Evolutionary conservation across 2,888 invertebrate species (phyloP).

Genomic region (Trichogramma evanescens): DNA sequence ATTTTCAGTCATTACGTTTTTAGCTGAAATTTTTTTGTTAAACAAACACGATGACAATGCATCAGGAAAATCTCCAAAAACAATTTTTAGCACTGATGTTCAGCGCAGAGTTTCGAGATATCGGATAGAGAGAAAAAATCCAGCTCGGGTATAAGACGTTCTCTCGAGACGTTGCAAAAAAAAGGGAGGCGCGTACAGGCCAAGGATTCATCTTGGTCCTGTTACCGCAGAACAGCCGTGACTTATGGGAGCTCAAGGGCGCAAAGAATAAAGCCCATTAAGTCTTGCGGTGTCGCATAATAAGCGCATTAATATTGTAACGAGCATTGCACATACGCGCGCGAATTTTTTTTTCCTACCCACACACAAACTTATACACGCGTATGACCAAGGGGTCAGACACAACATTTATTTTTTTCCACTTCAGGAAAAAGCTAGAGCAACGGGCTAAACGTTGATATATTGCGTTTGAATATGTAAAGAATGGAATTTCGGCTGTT

Average conservation of each 20-base stretch:
- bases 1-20: no score
- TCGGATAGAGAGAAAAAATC: slow-evolving; percentile 1
- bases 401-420: neutral
- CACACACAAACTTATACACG: neutral
- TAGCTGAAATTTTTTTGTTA: no score
- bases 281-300: slow-evolving; percentile 30
- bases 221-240: slow-evolving; percentile 1
- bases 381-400: no score
- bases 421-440: neutral
- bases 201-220: no score
- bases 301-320: slow-evolving; percentile 35
- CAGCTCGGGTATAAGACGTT: neutral
- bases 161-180: neutral
- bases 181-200: neutral
- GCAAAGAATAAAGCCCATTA: slow-evolving; percentile 21
- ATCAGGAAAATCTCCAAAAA: no score
- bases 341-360: slow-evolving; percentile 17
- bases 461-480: slow-evolving; percentile 15
- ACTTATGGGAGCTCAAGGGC: slow-evolving; percentile 22
- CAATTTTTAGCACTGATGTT: no score
- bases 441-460: slow-evolving; percentile 4
- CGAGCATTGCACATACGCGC: slow-evolving; percentile 20
- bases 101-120: neutral
- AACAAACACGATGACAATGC: no score
- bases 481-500: neutral